Evolutionary conservation across 2,797 vertebrate genomes (phyloP).

Genomic region (Mormyrus proboscirostris): DNA sequence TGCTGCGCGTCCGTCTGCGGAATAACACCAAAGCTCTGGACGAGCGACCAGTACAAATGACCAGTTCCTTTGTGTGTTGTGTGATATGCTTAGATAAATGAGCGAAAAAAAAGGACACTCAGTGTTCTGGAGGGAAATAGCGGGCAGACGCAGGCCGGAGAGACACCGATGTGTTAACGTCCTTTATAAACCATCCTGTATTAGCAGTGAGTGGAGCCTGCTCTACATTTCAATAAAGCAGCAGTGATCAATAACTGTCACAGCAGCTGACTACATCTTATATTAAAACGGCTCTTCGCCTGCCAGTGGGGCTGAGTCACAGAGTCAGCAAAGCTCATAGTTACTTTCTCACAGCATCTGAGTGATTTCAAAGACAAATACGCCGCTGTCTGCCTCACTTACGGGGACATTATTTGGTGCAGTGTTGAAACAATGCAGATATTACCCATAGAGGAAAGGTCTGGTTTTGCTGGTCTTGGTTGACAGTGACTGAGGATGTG

Average conservation of each 20-base stretch:
- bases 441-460: slow-evolving; percentile 14
- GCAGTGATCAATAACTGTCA: slow-evolving; percentile 43
- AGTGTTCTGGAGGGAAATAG: not conserved
- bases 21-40: not conserved
- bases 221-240: slow-evolving; percentile 43
- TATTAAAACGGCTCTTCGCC: slow-evolving; percentile 38
- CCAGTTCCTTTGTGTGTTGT: not conserved
- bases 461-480: not conserved
- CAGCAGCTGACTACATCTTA: slow-evolving; percentile 31
- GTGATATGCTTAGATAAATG: not conserved
- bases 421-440: slow-evolving; percentile 7
- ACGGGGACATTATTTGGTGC: slow-evolving; percentile 5
- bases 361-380: slow-evolving; percentile 28
- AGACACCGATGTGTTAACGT: slow-evolving; percentile 29
- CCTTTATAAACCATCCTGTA: slow-evolving; percentile 39
- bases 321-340: slow-evolving; percentile 33
- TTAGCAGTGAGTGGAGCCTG: slow-evolving; percentile 36
- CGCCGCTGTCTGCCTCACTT: slow-evolving; percentile 22
- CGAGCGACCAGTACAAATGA: not conserved
- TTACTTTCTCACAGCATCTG: slow-evolving; percentile 25
- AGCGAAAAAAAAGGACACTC: not conserved
- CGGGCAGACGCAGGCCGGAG: not conserved
- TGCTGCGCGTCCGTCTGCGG: not conserved
- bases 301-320: slow-evolving; percentile 24
- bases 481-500: not conserved